Evolutionary conservation across 2,888 invertebrate species (phyloP), one percentile per base, ranked within the genome.

Genomic region (Sclerodermus sp.): DNA sequence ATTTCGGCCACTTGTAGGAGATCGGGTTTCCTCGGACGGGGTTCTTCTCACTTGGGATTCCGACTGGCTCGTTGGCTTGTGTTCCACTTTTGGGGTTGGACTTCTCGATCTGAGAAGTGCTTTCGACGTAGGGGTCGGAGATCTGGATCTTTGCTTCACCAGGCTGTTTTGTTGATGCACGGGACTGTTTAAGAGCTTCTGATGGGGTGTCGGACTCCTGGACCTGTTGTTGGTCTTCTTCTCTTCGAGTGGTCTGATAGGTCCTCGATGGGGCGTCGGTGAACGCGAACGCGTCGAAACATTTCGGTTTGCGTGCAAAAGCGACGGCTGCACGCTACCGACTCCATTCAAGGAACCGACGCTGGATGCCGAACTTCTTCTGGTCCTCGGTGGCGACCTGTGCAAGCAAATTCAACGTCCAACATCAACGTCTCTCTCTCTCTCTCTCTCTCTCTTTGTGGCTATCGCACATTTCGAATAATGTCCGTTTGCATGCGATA

Each of bases 121-220:
- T 62, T 81, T 81, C 2, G 79, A 74, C 55, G 80, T 81, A 52
- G 80, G 77, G 54, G 81, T 82, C 52, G 81, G 73, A 40, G 72
- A 74, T 57, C 70, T 64, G n/a, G 75, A 74, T 55, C 75, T 67
- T 38, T 68, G 66, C 44, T 70, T 73, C 23, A 57, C 62, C 37
- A 68, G 58, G 62, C 61, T 58, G 9, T 37, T 34, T 9, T 23
- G 52, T 34, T 73, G 71, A 46, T 68, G 70, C 32, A 53, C 60
- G 18, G 69, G 71, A 58, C 70, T 80, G 64, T 66, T 77, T 32
- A 67, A 74, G 71, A 71, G 81, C 71, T 79, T 84, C 62, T 73
- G 82, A 68, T 78, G 82, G 39, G 78, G 81, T 53, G 79, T 83
- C 23, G 80, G 83, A 72, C 80, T 83, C 53, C 82, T 79, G 53